Conservation (phyloP, 1,140 invertebrate genomes). For the Pachypeltis micranthus region DNA sequence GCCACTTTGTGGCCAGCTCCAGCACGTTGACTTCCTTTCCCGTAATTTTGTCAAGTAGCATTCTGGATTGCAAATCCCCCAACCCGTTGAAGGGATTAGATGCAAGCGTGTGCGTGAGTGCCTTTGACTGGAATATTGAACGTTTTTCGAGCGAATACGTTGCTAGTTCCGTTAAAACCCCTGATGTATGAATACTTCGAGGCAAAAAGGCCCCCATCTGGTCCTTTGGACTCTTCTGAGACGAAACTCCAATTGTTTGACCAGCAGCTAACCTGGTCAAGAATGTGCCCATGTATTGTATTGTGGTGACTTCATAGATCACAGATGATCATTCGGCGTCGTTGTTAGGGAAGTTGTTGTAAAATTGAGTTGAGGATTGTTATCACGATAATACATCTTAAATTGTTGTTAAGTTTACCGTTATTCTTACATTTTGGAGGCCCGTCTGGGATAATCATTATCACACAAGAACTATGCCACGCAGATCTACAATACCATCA, state of each 20-base stretch:
- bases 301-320: no score
- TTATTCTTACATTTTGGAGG: no score
- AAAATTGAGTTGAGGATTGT: no score
- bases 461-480: no score
- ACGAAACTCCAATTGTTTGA: slow-evolving; percentile 88
- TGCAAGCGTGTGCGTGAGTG: slow-evolving; percentile 97
- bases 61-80: slow-evolving; percentile 53
- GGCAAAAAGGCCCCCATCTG: slow-evolving; percentile 95
- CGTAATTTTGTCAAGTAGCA: slow-evolving; percentile 51
- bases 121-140: slow-evolving; percentile 95
- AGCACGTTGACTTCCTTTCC: slow-evolving; percentile 54
- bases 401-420: no score
- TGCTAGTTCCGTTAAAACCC: slow-evolving; percentile 98
- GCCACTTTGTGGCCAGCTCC: slow-evolving; percentile 54
- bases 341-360: no score
- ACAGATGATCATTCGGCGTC: no score
- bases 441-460: no score
- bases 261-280: slow-evolving; percentile 84
- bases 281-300: no score
- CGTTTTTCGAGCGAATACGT: slow-evolving; percentile 94
- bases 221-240: slow-evolving; percentile 91
- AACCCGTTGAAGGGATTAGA: slow-evolving; percentile 82
- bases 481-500: no score
- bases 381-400: no score
- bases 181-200: slow-evolving; percentile 97